phyloP scores from a whole-genome alignment of 2,888 invertebrate species.

The Pterostichus madidus region DNA sequence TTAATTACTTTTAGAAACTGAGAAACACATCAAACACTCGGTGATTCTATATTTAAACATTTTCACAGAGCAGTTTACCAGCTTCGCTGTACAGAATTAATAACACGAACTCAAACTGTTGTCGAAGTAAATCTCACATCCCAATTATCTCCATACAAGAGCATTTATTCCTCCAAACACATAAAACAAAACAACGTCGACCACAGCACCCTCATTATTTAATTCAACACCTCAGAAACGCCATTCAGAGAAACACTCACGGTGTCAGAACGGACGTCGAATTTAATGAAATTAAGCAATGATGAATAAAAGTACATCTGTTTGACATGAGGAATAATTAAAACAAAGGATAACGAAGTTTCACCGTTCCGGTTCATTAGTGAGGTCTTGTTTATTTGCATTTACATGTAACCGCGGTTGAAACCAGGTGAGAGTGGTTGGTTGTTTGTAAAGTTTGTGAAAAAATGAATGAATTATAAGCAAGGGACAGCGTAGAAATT shows the following conservation, averaged over 20 bases:
- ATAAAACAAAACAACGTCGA: constrained; percentile 5
- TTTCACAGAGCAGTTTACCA: no score
- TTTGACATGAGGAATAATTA: constrained; percentile 59
- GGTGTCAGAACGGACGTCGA: constrained; percentile 14
- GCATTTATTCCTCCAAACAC: no score
- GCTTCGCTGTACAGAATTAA: no score
- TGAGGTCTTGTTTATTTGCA: constrained; percentile 56
- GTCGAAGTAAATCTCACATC: no score
- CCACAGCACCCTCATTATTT: constrained; percentile 3
- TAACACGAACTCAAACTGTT: no score
- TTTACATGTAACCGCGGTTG: constrained; percentile 33
- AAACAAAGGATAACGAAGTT: constrained; percentile 64
- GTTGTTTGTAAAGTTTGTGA: no score
- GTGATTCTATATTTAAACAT: no score
- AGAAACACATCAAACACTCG: no score
- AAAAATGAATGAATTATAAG: no score
- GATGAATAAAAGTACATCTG: constrained; percentile 54
- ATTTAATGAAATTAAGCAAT: constrained; percentile 36
- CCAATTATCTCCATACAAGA: no score
- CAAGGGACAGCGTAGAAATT: no score
- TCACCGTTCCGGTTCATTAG: constrained; percentile 54
- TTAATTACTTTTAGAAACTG: no score
- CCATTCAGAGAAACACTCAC: background rate
- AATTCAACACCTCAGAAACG: constrained; percentile 2
- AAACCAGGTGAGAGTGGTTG: constrained; percentile 9